These are phyloP conservation scores for Callinectes sapidus DNA, from an alignment of 2,888 invertebrate genomes.

Conservation along the genomic window DNA sequence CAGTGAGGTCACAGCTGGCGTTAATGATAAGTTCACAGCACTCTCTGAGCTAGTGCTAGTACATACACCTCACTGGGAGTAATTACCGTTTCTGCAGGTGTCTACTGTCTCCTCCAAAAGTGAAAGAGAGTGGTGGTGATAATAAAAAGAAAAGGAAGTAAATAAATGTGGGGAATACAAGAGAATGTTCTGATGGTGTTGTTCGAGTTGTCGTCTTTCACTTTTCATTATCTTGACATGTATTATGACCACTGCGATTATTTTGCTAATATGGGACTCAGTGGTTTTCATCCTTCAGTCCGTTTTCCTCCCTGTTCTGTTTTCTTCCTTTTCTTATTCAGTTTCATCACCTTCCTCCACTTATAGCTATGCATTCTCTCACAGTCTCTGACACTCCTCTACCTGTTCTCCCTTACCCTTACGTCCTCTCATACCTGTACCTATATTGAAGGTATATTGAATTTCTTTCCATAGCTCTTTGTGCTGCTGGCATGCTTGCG, in stretches of 20 bases:
- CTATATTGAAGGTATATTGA: neutral
- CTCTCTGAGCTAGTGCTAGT: no score
- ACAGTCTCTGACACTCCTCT: neutral
- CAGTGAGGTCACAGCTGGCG: no score
- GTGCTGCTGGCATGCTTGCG: neutral
- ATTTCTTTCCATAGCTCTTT: neutral
- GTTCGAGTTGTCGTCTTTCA: neutral
- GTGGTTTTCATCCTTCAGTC: neutral
- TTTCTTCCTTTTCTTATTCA: neutral
- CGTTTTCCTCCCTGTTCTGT: neutral
- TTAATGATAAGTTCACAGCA: no score
- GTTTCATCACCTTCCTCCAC: neutral
- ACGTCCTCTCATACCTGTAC: neutral
- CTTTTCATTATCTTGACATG: slow-evolving; percentile 4
- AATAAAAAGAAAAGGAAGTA: neutral
- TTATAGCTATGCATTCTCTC: neutral
- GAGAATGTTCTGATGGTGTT: neutral
- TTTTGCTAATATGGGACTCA: neutral
- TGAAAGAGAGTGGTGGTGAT: neutral
- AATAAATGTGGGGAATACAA: neutral
- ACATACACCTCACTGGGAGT: no score
- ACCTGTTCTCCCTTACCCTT: neutral
- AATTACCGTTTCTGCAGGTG: no score
- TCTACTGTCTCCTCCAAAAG: no score
- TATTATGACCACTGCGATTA: neutral